These are phyloP conservation scores for Cryptocephalus primarius DNA, from an alignment of 2,888 invertebrate genomes.

Conservation along the genomic window DNA sequence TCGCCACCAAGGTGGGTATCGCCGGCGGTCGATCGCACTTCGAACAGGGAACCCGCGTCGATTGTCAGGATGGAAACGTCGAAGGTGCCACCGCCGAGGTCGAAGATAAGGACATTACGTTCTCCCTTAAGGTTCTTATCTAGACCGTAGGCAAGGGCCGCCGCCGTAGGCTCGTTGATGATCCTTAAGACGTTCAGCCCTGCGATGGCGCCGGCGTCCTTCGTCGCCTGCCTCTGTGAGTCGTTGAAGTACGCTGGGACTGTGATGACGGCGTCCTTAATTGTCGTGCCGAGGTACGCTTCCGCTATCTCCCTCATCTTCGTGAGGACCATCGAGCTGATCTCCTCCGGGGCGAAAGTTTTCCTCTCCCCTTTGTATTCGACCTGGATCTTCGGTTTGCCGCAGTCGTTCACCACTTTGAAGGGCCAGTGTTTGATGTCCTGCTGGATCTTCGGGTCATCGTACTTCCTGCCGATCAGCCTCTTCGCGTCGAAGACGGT, in stretches of 20 bases:
- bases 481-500: slow-evolving; percentile 63
- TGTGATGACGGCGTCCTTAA: slow-evolving; percentile 42
- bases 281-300: slow-evolving; percentile 40
- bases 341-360: slow-evolving; percentile 56
- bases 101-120: slow-evolving; percentile 50
- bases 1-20: slow-evolving; percentile 78
- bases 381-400: slow-evolving; percentile 58
- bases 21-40: slow-evolving; percentile 72
- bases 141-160: slow-evolving; percentile 21
- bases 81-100: slow-evolving; percentile 57
- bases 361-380: slow-evolving; percentile 56
- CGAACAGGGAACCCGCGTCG: slow-evolving; percentile 73
- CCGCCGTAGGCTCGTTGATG: slow-evolving; percentile 58
- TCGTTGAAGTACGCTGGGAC: slow-evolving; percentile 42
- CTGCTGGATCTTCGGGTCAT: slow-evolving; percentile 61
- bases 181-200: slow-evolving; percentile 69
- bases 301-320: slow-evolving; percentile 30
- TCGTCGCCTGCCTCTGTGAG: slow-evolving; percentile 66
- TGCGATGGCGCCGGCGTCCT: slow-evolving; percentile 57
- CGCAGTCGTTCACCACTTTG: slow-evolving; percentile 51
- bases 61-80: slow-evolving; percentile 77
- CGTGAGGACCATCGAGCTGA: slow-evolving; percentile 56
- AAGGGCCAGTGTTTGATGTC: slow-evolving; percentile 84
- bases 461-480: slow-evolving; percentile 68
- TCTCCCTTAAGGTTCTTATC: slow-evolving; percentile 23